Conservation (phyloP, 2,797 vertebrate genomes). For the Pteropus rufus region DNA sequence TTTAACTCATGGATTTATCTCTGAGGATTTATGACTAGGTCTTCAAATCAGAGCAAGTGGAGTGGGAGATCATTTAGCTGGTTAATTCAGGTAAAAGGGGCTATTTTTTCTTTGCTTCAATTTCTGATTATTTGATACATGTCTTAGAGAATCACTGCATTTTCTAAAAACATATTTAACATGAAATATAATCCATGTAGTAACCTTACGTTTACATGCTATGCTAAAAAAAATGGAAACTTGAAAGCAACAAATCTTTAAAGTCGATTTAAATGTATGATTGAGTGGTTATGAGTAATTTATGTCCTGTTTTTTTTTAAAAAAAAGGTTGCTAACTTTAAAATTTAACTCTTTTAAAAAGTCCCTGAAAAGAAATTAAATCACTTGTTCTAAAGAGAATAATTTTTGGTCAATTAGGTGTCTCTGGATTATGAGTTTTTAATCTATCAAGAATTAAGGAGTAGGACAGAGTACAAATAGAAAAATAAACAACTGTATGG, state of each 20-base stretch:
- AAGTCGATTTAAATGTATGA: background rate
- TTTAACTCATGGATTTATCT: background rate
- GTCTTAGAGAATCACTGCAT: background rate
- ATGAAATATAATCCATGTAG: background rate
- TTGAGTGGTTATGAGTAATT: background rate
- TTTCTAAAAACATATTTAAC: background rate
- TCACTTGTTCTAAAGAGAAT: background rate
- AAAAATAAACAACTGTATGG: background rate
- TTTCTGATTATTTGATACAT: background rate
- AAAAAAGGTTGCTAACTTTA: background rate
- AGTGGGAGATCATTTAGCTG: background rate
- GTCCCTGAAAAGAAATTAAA: background rate
- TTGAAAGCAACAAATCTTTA: background rate
- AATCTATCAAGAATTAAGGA: background rate
- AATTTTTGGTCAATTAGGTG: background rate
- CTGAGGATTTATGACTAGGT: background rate
- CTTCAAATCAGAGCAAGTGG: background rate
- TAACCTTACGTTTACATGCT: background rate
- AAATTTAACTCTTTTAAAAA: background rate
- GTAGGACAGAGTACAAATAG: background rate
- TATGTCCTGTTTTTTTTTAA: background rate
- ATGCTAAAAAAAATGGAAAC: background rate
- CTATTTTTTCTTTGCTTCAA: background rate
- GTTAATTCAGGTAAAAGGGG: background rate
- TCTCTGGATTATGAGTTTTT: background rate